phyloP scores from a whole-genome alignment of 2,113 vertebrate genomes.

The Ictalurus punctatus region DNA sequence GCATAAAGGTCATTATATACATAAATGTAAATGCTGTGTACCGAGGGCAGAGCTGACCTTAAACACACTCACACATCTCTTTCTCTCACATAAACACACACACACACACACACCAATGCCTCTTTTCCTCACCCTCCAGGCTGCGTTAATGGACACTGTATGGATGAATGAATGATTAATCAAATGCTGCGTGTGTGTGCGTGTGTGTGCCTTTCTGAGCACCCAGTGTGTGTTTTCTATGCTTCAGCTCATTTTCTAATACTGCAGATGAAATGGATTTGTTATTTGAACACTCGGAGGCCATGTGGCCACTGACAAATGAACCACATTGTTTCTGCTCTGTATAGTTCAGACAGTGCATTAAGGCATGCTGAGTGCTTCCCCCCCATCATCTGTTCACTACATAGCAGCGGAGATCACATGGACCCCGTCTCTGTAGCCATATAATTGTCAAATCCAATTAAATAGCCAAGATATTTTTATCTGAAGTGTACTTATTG shows the following conservation, averaged over 20 bases:
- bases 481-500: background rate
- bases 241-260: constrained; percentile 21
- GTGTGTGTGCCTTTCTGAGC: constrained; percentile 12
- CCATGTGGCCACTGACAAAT: constrained; percentile 8
- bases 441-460: background rate
- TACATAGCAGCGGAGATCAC: background rate
- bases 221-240: constrained; percentile 36
- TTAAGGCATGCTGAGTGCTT: constrained; percentile 43
- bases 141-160: constrained; percentile 43
- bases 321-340: constrained; percentile 28
- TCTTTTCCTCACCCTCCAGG: constrained; percentile 60
- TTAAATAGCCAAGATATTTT: background rate
- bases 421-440: background rate
- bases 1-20: constrained; percentile 49
- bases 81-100: constrained; percentile 22
- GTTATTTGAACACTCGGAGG: constrained; percentile 36
- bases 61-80: constrained; percentile 13
- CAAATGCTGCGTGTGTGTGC: constrained; percentile 33
- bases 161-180: constrained; percentile 51
- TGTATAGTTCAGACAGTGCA: constrained; percentile 32
- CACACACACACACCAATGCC: constrained; percentile 18
- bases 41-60: constrained; percentile 45
- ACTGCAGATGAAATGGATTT: constrained; percentile 34
- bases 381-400: constrained; percentile 20
- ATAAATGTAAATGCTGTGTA: constrained; percentile 54